phyloP scores from a whole-genome alignment of 2,113 vertebrate genomes.

The Pungitius pungitius region DNA sequence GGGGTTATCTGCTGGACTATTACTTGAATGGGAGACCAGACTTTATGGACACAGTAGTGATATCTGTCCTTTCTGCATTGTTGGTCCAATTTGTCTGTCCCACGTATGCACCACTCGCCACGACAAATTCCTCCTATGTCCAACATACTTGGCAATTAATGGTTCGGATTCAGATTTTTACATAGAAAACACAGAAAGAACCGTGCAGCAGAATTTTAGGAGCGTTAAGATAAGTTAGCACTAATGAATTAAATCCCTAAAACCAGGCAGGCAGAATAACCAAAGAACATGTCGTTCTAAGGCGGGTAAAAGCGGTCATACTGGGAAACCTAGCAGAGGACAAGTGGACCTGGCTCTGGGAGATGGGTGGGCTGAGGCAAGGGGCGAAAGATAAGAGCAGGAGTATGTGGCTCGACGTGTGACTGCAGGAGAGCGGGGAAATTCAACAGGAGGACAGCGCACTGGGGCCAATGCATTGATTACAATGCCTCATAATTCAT shows the following conservation, averaged over 20 bases:
- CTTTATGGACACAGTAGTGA: background rate
- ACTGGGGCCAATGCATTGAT: slow-evolving; percentile 40
- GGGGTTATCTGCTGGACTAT: background rate
- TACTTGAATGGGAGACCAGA: background rate
- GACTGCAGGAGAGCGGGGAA: background rate
- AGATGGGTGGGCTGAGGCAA: background rate
- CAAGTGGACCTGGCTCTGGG: background rate
- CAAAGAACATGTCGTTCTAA: too few species aligned
- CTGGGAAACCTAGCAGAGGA: background rate
- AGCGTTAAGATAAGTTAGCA: background rate
- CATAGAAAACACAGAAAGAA: background rate
- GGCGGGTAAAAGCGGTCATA: background rate
- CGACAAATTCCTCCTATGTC: too few species aligned
- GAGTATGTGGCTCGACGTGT: background rate
- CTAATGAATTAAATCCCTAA: background rate
- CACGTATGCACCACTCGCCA: too few species aligned
- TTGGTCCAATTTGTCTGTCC: too few species aligned
- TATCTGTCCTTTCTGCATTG: background rate
- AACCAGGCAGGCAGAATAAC: background rate
- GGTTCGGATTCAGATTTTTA: background rate
- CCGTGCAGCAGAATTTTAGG: background rate
- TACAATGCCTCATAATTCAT: slow-evolving; percentile 35
- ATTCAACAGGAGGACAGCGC: background rate
- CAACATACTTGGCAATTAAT: too few species aligned
- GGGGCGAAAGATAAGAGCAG: background rate